Percentiles rank a stretch among this genome's conserved stretches.
These are phyloP conservation scores for Coptotermes formosanus DNA, from an alignment of 1,140 invertebrate species.

Conservation along the genomic window DNA sequence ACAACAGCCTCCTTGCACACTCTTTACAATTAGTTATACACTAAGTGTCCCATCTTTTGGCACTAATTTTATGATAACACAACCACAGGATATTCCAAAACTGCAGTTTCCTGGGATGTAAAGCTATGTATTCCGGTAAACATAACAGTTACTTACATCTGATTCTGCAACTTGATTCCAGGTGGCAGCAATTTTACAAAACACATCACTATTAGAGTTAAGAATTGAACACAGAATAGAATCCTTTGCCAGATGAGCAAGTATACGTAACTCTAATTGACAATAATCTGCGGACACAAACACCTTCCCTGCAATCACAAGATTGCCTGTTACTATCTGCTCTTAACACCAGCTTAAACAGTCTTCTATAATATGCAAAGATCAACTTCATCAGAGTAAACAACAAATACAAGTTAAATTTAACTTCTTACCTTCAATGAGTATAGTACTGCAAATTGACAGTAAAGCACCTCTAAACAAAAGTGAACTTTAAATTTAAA, in stretches of 20 bases:
- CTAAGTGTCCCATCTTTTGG: too few relatives aligned
- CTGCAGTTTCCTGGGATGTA: too few relatives aligned
- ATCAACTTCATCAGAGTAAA: not conserved
- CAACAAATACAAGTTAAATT: not conserved
- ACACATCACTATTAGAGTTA: constrained; percentile 76
- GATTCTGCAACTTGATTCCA: constrained; percentile 69
- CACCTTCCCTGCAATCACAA: constrained; percentile 43
- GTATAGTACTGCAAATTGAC: not conserved
- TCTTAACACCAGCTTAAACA: not conserved
- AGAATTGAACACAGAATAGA: constrained; percentile 67
- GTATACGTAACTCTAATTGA: constrained; percentile 89
- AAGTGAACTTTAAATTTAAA: too few relatives aligned
- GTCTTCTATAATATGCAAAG: too few relatives aligned
- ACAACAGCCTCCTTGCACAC: too few relatives aligned
- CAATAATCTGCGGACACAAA: constrained; percentile 93
- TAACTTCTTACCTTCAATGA: not conserved
- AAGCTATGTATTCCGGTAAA: too few relatives aligned
- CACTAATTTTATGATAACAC: too few relatives aligned
- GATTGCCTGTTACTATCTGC: not conserved
- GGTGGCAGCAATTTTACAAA: constrained; percentile 79
- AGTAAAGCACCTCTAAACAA: too few relatives aligned
- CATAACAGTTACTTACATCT: constrained; percentile 49
- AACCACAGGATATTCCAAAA: too few relatives aligned
- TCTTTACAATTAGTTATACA: too few relatives aligned
- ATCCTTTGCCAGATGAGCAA: constrained; percentile 89